Evolutionary conservation across 1,140 invertebrate genomes (phyloP), one percentile per base, ranked within the genome.

Genomic region (Tribolium madens): DNA sequence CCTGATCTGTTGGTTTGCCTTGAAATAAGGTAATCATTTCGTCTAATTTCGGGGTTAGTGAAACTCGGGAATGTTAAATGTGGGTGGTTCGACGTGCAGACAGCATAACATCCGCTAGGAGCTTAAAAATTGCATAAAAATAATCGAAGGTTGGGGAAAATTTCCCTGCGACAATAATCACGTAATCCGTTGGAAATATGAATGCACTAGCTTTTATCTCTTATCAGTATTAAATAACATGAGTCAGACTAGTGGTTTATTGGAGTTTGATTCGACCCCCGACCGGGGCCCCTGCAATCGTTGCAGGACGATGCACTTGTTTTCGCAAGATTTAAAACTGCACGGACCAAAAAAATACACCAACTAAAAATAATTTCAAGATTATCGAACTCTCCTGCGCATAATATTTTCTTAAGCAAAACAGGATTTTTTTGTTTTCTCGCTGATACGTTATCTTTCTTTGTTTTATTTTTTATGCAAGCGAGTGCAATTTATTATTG

Each of bases 321-420:
- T 71, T 71, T 71, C 69, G 57, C 57, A 33, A 64, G 57, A 64
- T 64, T 64, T 64, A 64, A 64, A 64, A 64, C 26, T 64, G 57
- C 57, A 64, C 57, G 57, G 26, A 64, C 57, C 57, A 64, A 64
- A 64, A 64, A 64, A 64, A 64, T 64, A 64, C 26, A 64, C 57
- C 53, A 60, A 64, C 57, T 64, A 64, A 64, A 64, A 64, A 64
- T 64, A 64, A 64, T 64, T 64, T 64, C 57, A 33, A 64, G 57
- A 64, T 64, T 64, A 64, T 64, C 57, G 57, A 64, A 64, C 57
- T 64, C 52, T 17, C 36, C 57, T 31, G 26, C 57, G 57, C 57
- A 72, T 72, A 72, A 72, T 72, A 72, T 52, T 50, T 72, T 72
- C 70, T 72, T 33, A 46, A 13, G 42, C 70, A 72, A 72, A 71